phyloP scores from a whole-genome alignment of 2,113 vertebrate species.

The Saguinus imperator region DNA sequence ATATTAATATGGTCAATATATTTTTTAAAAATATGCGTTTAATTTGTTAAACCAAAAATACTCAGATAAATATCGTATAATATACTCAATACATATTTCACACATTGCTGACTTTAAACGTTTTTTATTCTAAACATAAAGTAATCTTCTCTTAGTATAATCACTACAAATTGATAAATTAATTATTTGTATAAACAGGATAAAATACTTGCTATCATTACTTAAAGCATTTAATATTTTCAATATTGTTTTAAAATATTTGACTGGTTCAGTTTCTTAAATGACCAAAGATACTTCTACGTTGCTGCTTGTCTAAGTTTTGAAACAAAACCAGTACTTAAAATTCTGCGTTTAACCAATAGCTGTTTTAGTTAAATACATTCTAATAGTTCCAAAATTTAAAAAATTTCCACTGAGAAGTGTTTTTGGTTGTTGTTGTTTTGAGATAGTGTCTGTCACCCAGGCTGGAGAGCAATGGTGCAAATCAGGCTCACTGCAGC shows the following conservation, averaged over 20 bases:
- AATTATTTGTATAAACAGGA: not conserved
- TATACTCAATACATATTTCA: not conserved
- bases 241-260: not conserved
- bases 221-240: not conserved
- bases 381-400: not conserved
- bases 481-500: too few relatives aligned
- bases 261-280: not conserved
- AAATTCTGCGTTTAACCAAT: not conserved
- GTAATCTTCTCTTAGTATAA: not conserved
- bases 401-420: not conserved
- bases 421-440: too few relatives aligned
- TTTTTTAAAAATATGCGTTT: not conserved
- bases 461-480: too few relatives aligned
- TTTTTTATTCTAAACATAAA: constrained; percentile 7
- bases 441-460: too few relatives aligned
- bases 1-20: not conserved
- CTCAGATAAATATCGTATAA: not conserved
- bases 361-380: not conserved
- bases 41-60: constrained; percentile 43
- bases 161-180: not conserved
- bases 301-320: not conserved
- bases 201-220: not conserved
- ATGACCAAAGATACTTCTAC: not conserved
- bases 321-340: constrained; percentile 25
- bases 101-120: not conserved